Base-by-base conservation (phyloP, 2,113 vertebrate genomes). In the Trichechus manatus region DNA sequence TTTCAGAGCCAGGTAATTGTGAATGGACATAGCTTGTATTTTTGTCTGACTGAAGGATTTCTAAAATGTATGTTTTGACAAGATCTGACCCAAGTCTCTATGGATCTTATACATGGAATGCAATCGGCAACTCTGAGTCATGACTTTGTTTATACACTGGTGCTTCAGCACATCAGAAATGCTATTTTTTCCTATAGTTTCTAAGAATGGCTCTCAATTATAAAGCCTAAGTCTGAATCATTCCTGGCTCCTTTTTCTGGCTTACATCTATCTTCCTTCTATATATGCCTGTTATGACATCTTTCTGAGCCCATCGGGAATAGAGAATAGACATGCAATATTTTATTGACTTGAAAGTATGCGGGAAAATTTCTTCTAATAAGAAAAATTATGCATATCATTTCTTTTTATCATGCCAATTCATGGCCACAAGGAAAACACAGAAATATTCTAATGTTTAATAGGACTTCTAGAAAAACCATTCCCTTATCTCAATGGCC, bases 181-280 rank as follows among this genome's bases (percentile, higher is more conserved):
- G 72, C 82, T 91, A 72, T 92, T 90, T 95, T 94, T 39, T 39
- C 59, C 13, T 75, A 4, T 94, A 86, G 93, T 89, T 96, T 97
- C 97, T 94, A 97, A 97, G 94, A 97, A 97, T 95, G 92, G 86
- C 91, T 95, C 91, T 97, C 96, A 97, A 89, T 97, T 97, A 95
- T 10, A 95, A 63, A 94, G 22, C 66, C 68, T 83, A 93, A 87
- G 74, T 95, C 89, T 93, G 86, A 97, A 91, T 97, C 86, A 94
- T 91, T 95, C 94, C 89, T 96, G 91, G 68, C 74, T 96, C 91
- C 86, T 36, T 93, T 96, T 96, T 90, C 95, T 93, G 93, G 68
- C 56, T 93, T 95, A 86, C 27, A 47, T 92, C 66, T 61, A 95
- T 96, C 50, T 96, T 79, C 31, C 39, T 82, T 91, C 75, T 89